Evolutionary conservation across 2,113 vertebrate species (phyloP).

Genomic region (Zosterops hypoxanthus): DNA sequence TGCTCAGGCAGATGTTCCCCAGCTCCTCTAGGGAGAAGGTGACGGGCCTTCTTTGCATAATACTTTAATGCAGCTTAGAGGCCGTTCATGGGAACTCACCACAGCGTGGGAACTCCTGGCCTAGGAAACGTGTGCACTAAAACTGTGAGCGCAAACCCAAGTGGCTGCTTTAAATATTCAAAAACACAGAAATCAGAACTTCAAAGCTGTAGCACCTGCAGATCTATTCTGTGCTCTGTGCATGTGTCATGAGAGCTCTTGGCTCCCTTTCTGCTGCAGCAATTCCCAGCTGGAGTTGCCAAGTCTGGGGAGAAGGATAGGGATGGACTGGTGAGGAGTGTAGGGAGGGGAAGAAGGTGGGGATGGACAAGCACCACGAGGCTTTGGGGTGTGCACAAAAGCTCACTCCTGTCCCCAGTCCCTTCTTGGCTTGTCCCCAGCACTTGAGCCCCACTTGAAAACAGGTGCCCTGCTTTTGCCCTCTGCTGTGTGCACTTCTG

Average conservation of each 20-base stretch:
- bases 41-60: slow-evolving; percentile 21
- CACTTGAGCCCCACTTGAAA: neutral
- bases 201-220: slow-evolving; percentile 40
- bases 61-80: slow-evolving; percentile 29
- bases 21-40: slow-evolving; percentile 6
- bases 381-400: fast-evolving
- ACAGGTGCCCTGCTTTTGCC: neutral
- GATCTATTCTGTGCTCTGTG: neutral
- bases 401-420: neutral
- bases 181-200: neutral
- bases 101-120: slow-evolving; percentile 27
- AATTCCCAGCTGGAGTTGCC: neutral
- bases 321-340: neutral
- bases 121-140: neutral
- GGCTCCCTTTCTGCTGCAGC: neutral
- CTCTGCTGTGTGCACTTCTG: fast-evolving
- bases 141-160: neutral
- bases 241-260: neutral
- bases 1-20: slow-evolving; percentile 2
- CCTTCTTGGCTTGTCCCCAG: neutral
- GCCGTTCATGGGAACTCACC: slow-evolving; percentile 11
- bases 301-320: neutral
- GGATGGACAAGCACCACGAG: fast-evolving
- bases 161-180: slow-evolving; percentile 30
- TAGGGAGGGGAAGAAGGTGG: neutral